Base-by-base conservation (phyloP, 2,888 invertebrate species). In the Proisotoma minuta region DNA sequence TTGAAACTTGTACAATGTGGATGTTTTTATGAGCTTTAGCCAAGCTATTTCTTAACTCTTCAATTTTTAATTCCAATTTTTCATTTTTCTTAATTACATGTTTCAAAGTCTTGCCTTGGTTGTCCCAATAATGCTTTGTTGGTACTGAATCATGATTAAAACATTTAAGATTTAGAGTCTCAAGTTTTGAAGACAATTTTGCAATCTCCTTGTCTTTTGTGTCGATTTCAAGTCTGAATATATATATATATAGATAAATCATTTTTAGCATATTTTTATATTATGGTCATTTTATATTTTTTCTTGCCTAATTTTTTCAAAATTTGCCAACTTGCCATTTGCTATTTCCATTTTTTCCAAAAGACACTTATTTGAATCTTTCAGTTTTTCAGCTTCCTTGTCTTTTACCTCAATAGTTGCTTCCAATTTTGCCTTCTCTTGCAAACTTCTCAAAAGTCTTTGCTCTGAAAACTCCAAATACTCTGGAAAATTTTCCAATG, bases 381-480 rank as follows among this genome's bases (percentile, higher is more conserved):
- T 29, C 22, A 47, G 12, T 49, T 57, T 27, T 15, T 47, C 1
- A 8, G 27, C 53, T 61, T 57, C 50, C 28, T 53, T 40, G 26
- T 54, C 28, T 24, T 61, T 48, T 15, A 61, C 49, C n/a, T 60
- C 52, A 1, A 68, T 40, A 15, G 15, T 43, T 18, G 52, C 39
- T 24, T 70, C 59, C 15, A 70, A 51, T 8, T 60, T 22, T 1
- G 29, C 26, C 50, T 62, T 62, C 3, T 34, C 51, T 15, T 64
- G 57, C 0, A 60, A 29, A 3, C 59, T 40, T 22, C 60, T 62
- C 10, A 34, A 24, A 3, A 68, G 28, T 24, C 62, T 50, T 12
- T 58, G 63, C 27, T 71, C 72, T 12, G 66, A 63, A n/a, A 70
- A 24, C 28, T 71, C 63, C 8, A 73, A 51, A n/a, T 70, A 57